Evolutionary conservation across 2,888 invertebrate species (phyloP).

Genomic region (Cylloceria caligata): DNA sequence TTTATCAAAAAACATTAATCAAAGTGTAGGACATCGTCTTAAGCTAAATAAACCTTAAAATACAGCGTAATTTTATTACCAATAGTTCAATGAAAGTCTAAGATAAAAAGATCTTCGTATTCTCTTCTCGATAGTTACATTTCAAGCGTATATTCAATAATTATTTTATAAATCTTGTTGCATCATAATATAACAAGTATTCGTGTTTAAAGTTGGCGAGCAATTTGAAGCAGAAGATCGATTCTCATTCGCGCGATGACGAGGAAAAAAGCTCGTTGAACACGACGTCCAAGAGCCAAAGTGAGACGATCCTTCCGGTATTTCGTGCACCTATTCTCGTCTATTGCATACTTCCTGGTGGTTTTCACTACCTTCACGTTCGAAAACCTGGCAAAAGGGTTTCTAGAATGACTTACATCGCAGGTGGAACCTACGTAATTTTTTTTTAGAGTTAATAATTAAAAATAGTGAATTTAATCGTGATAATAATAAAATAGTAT

Average conservation of each 20-base stretch:
- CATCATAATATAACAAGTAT: neutral
- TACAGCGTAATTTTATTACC: neutral
- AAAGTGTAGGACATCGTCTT: too few species aligned
- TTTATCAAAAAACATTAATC: too few species aligned
- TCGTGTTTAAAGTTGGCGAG: conserved; percentile 71
- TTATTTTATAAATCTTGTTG: too few species aligned
- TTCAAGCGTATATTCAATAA: too few species aligned
- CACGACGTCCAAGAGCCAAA: conserved; percentile 35
- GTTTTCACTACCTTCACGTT: conserved; percentile 87
- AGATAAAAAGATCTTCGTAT: too few species aligned
- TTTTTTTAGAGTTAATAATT: neutral
- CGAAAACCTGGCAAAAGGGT: conserved; percentile 86
- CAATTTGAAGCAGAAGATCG: conserved; percentile 68
- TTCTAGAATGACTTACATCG: conserved; percentile 85
- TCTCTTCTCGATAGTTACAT: too few species aligned
- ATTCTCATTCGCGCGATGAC: conserved; percentile 32
- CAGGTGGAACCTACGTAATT: conserved; percentile 73
- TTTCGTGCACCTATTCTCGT: conserved; percentile 83
- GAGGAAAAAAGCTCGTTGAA: neutral
- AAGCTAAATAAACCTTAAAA: too few species aligned
- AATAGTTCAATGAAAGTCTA: too few species aligned
- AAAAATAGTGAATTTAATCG: neutral
- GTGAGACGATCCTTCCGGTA: conserved; percentile 76
- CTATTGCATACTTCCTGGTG: conserved; percentile 87
- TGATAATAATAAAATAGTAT: conserved; percentile 3